Base-by-base conservation (phyloP, 2,113 vertebrate genomes). In the Chelonoidis abingdonii region DNA sequence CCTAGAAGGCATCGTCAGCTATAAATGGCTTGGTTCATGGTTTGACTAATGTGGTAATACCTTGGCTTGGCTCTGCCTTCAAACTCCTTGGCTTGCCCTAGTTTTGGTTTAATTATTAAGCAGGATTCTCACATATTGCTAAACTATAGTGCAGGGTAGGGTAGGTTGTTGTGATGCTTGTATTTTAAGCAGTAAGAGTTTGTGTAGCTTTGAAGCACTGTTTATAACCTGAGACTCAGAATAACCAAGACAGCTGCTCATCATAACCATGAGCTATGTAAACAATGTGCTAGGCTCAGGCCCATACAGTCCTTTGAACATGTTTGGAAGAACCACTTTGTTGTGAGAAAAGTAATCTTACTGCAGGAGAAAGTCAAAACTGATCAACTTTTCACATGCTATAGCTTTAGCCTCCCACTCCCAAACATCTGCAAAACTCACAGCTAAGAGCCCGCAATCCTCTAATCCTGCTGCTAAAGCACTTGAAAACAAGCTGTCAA, bases 291-390 rank as follows among this genome's bases (percentile, higher is more conserved):
- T 97, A 97, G 97, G 95, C 96, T 94, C 96, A 90, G 95, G 94
- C 92, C 96, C 96, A 95, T 94, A 94, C 5, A n/a, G 0, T 89
- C 84, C 93, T 97, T 97, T 97, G 96, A 97, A 96, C 86, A 65
- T 92, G 95, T 93, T 94, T 91, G 89, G 93, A 82, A 96, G 92
- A 97, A 97, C 84, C 81, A 95, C 96, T 97, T 96, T 97, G 94
- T 97, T 97, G 97, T 95, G 88, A 95, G 94, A 94, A 97, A 96
- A 95, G 95, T 96, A 97, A 97, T 97, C 96, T 95, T 95, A 93
- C 21, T 5, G 95, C 91, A 94, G 92, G 96, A 86, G 88, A 93
- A 82, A 97, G 95, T 83, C 95, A 89, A 91, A 94, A 94, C 86
- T 84, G 96, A 96, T 95, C 96, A 97, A 97, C 96, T 97, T 97